Base-by-base conservation (phyloP, 1,140 invertebrate species). In the Hycleus phaleratus region DNA sequence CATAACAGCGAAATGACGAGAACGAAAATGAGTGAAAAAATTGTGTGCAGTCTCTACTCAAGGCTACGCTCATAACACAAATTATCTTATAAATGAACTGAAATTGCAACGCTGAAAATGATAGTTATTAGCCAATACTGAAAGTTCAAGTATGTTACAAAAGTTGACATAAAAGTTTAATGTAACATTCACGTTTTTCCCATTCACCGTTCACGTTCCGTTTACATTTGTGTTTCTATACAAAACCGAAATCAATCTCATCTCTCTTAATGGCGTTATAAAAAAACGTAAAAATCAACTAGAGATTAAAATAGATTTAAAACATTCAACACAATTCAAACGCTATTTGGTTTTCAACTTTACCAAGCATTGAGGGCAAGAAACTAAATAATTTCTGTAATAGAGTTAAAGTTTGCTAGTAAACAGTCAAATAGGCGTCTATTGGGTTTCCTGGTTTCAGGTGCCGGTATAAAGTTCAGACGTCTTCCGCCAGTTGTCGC, bases 131-230 rank as follows among this genome's bases (percentile, higher is more conserved):
- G 52, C 44, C 45, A 55, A 55, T 55, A 46, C 44, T 55, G 52
- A 55, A 55, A 55, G 52, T 55, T 55, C 52, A 55, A 55, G 52
- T 55, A 55, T 55, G 52, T 55, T 55, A 46, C 43, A 55, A 55
- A 46, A 55, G 52, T 55, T 55, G 52, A 55, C 52, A 55, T 46
- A 55, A 55, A 46, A 53, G 51, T 53, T 53, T 53, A 53, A 46
- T 55, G 45, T 55, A 55, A 55, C 52, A 55, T 55, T 55, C 52
- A 55, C 52, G 52, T 46, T 55, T 55, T 55, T 55, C 52, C 52
- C 52, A 55, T 55, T 55, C 52, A 55, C 52, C 44, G 32, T 55
- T 55, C 52, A 55, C 52, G 52, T 47, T 55, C 51, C 26, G n/a
- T 32, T 32, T 32, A 4, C 32, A 32, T 42, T 42, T 42, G 40